Evolutionary conservation across 1,140 invertebrate species (phyloP).

Genomic region (Ptiloglossa arizonensis): DNA sequence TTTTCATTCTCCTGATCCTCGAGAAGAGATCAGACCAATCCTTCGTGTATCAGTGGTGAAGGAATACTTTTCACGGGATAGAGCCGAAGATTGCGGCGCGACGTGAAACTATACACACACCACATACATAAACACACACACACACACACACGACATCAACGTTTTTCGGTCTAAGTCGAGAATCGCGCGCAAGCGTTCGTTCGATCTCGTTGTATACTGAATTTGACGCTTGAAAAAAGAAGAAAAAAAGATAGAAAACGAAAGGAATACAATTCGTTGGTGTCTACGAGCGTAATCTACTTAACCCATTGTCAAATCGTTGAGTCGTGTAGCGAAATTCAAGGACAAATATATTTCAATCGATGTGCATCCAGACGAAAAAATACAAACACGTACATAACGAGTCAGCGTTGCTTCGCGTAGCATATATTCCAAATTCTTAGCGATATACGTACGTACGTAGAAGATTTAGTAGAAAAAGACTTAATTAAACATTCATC

Average conservation of each 20-base stretch:
- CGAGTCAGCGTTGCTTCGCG: slow-evolving; percentile 45
- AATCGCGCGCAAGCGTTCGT: slow-evolving; percentile 26
- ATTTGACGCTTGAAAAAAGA: no score
- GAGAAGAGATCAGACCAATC: background rate
- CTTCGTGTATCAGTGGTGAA: slow-evolving; percentile 1
- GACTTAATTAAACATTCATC: slow-evolving; percentile 33
- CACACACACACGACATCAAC: slow-evolving; percentile 34
- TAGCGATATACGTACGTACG: slow-evolving; percentile 51
- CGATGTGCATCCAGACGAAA: background rate
- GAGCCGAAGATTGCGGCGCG: slow-evolving; percentile 13
- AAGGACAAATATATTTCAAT: background rate
- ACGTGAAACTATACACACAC: slow-evolving; percentile 13
- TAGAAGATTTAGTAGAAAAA: slow-evolving; percentile 24
- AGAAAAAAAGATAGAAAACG: slow-evolving; percentile 4
- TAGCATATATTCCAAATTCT: slow-evolving; percentile 54
- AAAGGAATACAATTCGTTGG: slow-evolving; percentile 35
- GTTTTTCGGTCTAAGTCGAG: slow-evolving; percentile 26
- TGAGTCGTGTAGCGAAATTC: slow-evolving; percentile 21
- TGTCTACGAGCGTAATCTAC: slow-evolving; percentile 42
- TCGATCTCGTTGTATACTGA: no score
- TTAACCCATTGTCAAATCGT: background rate
- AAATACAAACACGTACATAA: slow-evolving; percentile 20
- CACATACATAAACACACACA: no score
- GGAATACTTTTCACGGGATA: slow-evolving; percentile 48
- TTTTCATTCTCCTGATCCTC: slow-evolving; percentile 31